A percentile compares a stretch with the other conserved stretches of the same genome.
phyloP scores from a whole-genome alignment of 2,888 invertebrate species.

The Hyposoter dolosus region DNA sequence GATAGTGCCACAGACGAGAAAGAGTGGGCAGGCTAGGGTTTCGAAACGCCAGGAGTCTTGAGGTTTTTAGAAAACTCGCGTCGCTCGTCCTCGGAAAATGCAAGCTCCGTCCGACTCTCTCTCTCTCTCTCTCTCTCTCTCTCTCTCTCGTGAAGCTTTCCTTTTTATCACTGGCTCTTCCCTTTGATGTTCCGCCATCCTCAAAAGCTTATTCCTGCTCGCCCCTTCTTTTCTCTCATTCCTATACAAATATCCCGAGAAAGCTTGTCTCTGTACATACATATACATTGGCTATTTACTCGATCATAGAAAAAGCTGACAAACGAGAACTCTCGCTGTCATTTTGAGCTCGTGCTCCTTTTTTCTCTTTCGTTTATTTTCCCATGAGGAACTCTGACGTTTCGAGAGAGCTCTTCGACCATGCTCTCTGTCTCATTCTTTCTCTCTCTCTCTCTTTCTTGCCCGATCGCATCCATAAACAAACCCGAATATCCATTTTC shows the following conservation, averaged over 20 bases:
- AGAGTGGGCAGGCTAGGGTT: not conserved
- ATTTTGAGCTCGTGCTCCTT: not conserved
- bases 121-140: too few relatives aligned
- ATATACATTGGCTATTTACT: constrained; percentile 11
- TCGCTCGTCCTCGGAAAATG: constrained; percentile 6
- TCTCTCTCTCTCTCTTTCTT: constrained; percentile 5
- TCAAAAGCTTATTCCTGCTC: not conserved
- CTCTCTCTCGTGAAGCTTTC: constrained; percentile 21
- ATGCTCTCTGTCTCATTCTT: not conserved
- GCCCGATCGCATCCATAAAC: not conserved
- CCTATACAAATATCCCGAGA: not conserved
- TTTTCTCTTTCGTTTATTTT: not conserved
- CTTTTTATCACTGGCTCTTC: constrained; percentile 49
- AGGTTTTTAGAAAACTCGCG: not conserved
- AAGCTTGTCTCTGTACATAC: not conserved
- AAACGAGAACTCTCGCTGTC: constrained; percentile 5
- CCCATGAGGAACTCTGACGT: not conserved
- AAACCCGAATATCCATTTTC: constrained; percentile 1
- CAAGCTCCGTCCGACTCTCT: constrained; percentile 17
- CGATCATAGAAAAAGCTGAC: not conserved
- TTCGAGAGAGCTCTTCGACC: not conserved
- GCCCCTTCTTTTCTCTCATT: not conserved
- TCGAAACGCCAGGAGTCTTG: not conserved
- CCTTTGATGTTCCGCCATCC: constrained; percentile 57
- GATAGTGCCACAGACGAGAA: not conserved